These are phyloP conservation scores for Argyresthia albistria DNA, from an alignment of 2,888 invertebrate genomes.

Conservation along the genomic window DNA sequence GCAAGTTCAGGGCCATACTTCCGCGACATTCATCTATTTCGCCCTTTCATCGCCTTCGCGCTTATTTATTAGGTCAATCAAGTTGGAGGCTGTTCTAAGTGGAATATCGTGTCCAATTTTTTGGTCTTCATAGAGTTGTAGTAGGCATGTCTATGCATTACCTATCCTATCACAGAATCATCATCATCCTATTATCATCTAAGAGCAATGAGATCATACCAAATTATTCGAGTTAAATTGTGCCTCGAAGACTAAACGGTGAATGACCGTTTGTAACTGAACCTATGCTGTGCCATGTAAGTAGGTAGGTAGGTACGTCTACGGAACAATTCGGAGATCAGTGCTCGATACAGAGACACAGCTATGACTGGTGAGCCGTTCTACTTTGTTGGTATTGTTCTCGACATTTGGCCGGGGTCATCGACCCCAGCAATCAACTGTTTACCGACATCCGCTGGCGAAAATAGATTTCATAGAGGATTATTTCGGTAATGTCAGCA, in stretches of 20 bases:
- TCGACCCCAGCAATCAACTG: slow-evolving; percentile 46
- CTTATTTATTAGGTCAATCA: no score
- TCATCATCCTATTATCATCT: no score
- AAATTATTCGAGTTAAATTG: no score
- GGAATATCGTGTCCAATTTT: no score
- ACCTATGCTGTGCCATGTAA: not conserved
- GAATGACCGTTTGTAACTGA: not conserved
- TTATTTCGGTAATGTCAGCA: slow-evolving; percentile 13
- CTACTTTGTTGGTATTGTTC: slow-evolving; percentile 49
- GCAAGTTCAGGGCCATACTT: slow-evolving; percentile 51
- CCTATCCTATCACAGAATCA: no score
- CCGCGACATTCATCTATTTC: not conserved
- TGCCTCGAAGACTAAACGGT: no score
- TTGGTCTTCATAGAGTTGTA: no score
- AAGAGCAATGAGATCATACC: no score
- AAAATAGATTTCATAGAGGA: slow-evolving; percentile 26
- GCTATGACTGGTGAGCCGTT: slow-evolving; percentile 30
- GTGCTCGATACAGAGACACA: slow-evolving; percentile 21
- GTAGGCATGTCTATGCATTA: no score
- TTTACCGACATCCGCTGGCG: slow-evolving; percentile 35
- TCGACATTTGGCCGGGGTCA: slow-evolving; percentile 56
- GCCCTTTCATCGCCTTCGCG: no score
- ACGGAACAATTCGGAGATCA: slow-evolving; percentile 25
- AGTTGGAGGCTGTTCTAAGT: no score
- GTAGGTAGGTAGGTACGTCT: not conserved